Evolutionary conservation across 2,888 invertebrate genomes (phyloP).

Genomic region (Troides oblongomaculatus): DNA sequence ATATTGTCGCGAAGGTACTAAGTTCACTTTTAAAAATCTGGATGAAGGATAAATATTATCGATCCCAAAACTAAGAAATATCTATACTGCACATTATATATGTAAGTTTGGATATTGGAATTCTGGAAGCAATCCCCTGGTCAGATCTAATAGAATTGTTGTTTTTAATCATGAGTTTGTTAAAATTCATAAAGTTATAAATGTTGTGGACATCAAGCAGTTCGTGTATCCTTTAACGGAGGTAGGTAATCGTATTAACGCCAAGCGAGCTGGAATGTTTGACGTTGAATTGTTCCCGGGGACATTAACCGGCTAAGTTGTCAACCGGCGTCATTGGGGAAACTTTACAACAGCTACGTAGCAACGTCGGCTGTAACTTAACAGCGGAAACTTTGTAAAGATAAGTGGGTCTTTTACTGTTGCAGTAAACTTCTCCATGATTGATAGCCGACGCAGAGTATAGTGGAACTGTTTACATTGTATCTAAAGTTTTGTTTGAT

Average conservation of each 20-base stretch:
- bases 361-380: constrained; percentile 23
- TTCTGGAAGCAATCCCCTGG: too few species aligned
- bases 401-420: constrained; percentile 29
- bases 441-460: constrained; percentile 26
- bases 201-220: too few species aligned
- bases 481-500: not conserved
- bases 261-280: constrained; percentile 32
- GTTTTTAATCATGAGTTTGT: too few species aligned
- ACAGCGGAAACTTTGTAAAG: constrained; percentile 33
- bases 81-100: too few species aligned
- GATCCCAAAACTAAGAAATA: too few species aligned
- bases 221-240: too few species aligned
- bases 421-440: constrained; percentile 31
- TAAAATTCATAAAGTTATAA: too few species aligned
- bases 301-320: constrained; percentile 34
- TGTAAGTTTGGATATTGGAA: too few species aligned
- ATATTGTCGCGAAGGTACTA: too few species aligned
- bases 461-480: constrained; percentile 16
- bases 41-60: too few species aligned
- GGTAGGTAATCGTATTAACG: not conserved
- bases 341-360: constrained; percentile 32
- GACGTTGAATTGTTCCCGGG: constrained; percentile 33
- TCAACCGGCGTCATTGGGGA: constrained; percentile 31
- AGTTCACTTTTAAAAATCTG: too few species aligned
- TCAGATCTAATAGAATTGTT: too few species aligned